Evolutionary conservation across 2,113 vertebrate species (phyloP), one percentile per base, ranked within the genome.

Genomic region (Muntiacus reevesi): DNA sequence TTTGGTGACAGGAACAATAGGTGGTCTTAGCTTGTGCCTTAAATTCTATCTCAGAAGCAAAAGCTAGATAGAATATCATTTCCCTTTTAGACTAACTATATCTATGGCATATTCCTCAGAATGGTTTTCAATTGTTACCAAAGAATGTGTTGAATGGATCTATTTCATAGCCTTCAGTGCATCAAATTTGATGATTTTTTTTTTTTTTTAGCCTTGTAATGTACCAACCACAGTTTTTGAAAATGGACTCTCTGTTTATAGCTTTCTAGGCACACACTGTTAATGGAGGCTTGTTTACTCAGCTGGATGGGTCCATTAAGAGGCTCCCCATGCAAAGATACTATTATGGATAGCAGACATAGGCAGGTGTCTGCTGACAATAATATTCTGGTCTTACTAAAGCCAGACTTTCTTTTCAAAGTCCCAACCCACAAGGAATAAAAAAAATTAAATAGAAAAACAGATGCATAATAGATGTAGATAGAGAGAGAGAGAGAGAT

Each of bases 401-500:
- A 85, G 40, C 7, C 30, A 90, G 25, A 64, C 13, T 91, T 96
- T 45, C 27, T 71, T 95, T 89, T 96, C 50, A 95, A 93, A 95
- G 79, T 59, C 27, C 87, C 74, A 33, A 57, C 4, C 10, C 19
- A 74, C 17, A 54, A 76, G 19, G 62, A 54, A 79, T 55, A 55
- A 87, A 13, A 43, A 30, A 30, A 87, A 25, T 43, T n/a, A 78
- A 5, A 60, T 19, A 43, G 13, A 52, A 9, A 50, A 17, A 47
- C 45, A 83, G 79, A 83, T 7, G 79, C 33, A 86, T 28, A 45
- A 84, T 10, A 81, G 36, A 28, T 78, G 50, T 2, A 50, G 23
- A 47, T 2, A 55, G 23, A 60, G 3, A 85, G 12, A 55, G 25
- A 55, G 9, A 36, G 2, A 47, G 45, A n/a, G 8, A 50, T 6